Evolutionary conservation across 2,888 invertebrate species (phyloP), one percentile per base, ranked within the genome.

Genomic region (Tetropium fuscum): DNA sequence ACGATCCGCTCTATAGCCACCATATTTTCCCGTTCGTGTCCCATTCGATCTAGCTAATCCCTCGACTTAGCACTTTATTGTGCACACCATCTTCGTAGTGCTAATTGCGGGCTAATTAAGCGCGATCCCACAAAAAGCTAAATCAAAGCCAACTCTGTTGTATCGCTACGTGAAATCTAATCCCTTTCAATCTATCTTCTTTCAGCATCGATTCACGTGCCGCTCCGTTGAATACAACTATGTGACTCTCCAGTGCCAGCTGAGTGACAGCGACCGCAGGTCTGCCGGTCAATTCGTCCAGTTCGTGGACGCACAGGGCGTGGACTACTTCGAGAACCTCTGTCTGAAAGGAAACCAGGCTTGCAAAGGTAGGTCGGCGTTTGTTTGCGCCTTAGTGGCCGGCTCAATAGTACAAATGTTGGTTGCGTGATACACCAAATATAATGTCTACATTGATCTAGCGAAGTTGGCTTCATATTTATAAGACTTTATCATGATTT

Each of bases 151-250:
- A 15, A 25, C n/a, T 13, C 11, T 34, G 13, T 27, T 13, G 8
- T 15, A 25, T 43, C 53, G 19, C 11, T 10, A 10, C 11, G 16
- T 43, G 18, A 43, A 30, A 53, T 43, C 53, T 53, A 43, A 53
- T 53, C 41, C 38, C 10, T 10, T 25, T 11, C 22, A 13, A 36
- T 20, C 11, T 44, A 20, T 25, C 40, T 16, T 48, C 22, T 81
- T 83, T 51, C 81, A 91, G 89, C 93, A 94, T 81, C 92, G 95
- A 51, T 96, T 96, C 81, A 90, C 91, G 8, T 97, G 96, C 77
- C 90, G 96, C 5, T 95, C 95, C 0, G 93, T 93, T 30, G 95
- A 96, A 81, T 97, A 96, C 82, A 95, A 96, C 81, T 96, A 96
- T 83, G 92, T 93, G 61, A 94, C 94, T 59, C 89, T 96, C 81